Evolutionary conservation across 2,113 vertebrate genomes (phyloP).

Genomic region (Clarias gariepinus): DNA sequence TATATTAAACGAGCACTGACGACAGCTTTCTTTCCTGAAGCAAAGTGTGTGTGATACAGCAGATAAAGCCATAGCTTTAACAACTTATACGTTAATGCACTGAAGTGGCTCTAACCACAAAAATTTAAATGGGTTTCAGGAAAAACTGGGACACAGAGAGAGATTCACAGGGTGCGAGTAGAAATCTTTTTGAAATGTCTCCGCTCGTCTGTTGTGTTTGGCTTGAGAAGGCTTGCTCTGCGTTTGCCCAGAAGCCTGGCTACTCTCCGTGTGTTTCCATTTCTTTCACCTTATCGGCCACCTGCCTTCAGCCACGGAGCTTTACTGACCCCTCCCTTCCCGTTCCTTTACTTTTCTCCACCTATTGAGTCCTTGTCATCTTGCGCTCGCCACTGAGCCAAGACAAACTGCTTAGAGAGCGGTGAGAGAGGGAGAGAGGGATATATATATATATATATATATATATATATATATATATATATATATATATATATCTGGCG

Average conservation of each 20-base stretch:
- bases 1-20: background rate
- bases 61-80: conserved; percentile 35
- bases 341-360: background rate
- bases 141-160: conserved; percentile 14
- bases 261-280: conserved; percentile 26
- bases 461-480: too few species aligned
- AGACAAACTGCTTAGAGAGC: conserved; percentile 45
- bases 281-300: conserved; percentile 57
- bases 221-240: conserved; percentile 32
- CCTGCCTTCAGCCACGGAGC: conserved; percentile 45
- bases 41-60: conserved; percentile 15
- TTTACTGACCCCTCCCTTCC: background rate
- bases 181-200: conserved; percentile 42
- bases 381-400: conserved; percentile 32
- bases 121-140: background rate
- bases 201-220: conserved; percentile 50
- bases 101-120: conserved; percentile 39
- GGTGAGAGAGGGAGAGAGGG: conserved; percentile 28
- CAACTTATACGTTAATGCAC: conserved; percentile 45
- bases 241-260: conserved; percentile 40
- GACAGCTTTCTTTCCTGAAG: conserved; percentile 39
- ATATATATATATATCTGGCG: too few species aligned
- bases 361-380: conserved; percentile 43
- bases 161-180: conserved; percentile 42
- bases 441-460: background rate